These are phyloP conservation scores for Bimastos eiseni DNA, from an alignment of 2,888 invertebrate genomes.

Conservation along the genomic window DNA sequence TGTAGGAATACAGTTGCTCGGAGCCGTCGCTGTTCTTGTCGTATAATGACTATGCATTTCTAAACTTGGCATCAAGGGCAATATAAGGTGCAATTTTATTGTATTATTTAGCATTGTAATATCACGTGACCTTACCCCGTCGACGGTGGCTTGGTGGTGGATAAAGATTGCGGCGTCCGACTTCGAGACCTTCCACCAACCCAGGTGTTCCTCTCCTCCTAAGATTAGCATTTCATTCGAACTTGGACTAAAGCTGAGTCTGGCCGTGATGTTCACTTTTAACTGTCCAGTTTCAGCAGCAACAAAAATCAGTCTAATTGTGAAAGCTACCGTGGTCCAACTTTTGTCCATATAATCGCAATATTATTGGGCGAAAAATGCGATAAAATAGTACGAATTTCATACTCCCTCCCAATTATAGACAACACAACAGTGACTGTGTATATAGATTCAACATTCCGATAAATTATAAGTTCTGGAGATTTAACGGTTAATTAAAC, in stretches of 20 bases:
- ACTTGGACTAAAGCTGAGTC: not conserved
- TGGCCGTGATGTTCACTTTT: not conserved
- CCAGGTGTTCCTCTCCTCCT: conserved; percentile 1
- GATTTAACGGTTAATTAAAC: not conserved
- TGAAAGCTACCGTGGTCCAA: not conserved
- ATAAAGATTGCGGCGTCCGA: not conserved
- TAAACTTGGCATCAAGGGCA: no score
- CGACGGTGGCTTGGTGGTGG: not conserved
- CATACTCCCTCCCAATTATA: not conserved
- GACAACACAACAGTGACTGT: not conserved
- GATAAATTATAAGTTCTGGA: no score
- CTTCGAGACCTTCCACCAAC: conserved; percentile 5
- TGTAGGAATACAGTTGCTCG: no score
- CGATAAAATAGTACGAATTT: not conserved
- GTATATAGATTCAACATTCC: no score
- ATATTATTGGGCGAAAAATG: not conserved
- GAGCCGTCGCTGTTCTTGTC: no score
- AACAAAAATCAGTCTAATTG: not conserved
- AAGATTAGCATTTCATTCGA: not conserved
- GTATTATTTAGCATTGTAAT: not conserved
- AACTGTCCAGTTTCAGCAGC: not conserved
- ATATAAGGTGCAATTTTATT: not conserved
- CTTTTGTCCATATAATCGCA: not conserved
- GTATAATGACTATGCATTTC: no score
- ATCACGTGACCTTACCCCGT: not conserved